Percentiles rank a stretch among this genome's conserved stretches.
These are phyloP conservation scores for Archaeoteleia sp. DNA, from an alignment of 2,888 invertebrate genomes.

Conservation along the genomic window DNA sequence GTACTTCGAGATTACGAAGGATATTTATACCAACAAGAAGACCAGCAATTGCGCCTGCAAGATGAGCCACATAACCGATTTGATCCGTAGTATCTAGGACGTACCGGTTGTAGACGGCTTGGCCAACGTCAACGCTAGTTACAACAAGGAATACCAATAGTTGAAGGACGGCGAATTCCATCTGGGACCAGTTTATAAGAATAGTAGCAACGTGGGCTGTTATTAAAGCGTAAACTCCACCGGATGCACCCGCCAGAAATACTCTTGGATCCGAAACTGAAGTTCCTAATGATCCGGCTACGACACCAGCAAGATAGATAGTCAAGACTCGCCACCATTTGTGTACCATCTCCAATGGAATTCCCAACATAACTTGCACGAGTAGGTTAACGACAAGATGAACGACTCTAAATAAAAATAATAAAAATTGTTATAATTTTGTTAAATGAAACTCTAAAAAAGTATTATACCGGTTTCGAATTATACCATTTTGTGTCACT, in stretches of 20 bases:
- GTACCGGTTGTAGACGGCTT: constrained; percentile 93
- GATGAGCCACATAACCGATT: constrained; percentile 95
- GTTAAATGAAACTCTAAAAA: neutral
- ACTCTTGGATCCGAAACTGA: constrained; percentile 87
- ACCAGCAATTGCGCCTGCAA: constrained; percentile 94
- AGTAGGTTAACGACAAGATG: constrained; percentile 93
- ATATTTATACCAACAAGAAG: constrained; percentile 88
- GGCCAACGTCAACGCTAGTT: constrained; percentile 88
- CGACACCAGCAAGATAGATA: constrained; percentile 89
- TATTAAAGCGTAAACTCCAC: constrained; percentile 95
- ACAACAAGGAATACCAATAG: constrained; percentile 88
- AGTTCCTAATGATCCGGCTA: constrained; percentile 89
- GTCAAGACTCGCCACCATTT: constrained; percentile 93
- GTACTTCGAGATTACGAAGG: constrained; percentile 87
- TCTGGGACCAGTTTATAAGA: constrained; percentile 96
- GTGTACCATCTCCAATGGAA: constrained; percentile 97
- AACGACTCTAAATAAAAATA: constrained; percentile 78
- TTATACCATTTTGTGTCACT: no score
- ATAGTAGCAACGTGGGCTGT: constrained; percentile 95
- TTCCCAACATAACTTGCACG: constrained; percentile 93
- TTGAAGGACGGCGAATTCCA: constrained; percentile 94
- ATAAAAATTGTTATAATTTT: neutral
- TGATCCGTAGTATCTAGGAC: constrained; percentile 82
- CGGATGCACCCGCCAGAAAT: constrained; percentile 93
- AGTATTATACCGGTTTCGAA: no score